Evolutionary conservation across 64 coral and sea anemone species (phyloP).

Genomic region (Exaiptasia diaphana): DNA sequence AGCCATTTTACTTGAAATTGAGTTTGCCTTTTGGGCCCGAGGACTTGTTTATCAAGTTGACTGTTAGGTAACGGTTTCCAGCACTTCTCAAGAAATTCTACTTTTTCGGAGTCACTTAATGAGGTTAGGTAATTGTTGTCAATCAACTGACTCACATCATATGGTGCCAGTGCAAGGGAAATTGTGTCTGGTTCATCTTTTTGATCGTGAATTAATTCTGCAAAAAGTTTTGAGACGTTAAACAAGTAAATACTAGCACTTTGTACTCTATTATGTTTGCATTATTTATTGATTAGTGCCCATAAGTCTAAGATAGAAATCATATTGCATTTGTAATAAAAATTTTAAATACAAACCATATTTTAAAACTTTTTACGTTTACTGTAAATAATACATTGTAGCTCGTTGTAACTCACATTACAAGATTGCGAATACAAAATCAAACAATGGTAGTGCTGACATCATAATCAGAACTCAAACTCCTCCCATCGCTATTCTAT

Average conservation of each 20-base stretch:
- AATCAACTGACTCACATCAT: slow-evolving; percentile 23
- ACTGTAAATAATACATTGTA: too few relatives aligned
- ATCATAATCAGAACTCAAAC: not conserved
- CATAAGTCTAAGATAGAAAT: not conserved
- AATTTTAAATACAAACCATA: not conserved
- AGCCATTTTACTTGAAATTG: slow-evolving; percentile 24
- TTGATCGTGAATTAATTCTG: not conserved
- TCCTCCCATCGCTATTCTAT: not conserved
- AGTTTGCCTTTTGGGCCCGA: not conserved
- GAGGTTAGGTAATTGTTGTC: slow-evolving; percentile 3
- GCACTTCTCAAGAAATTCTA: slow-evolving; percentile 24
- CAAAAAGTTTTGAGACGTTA: not conserved
- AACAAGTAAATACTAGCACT: not conserved
- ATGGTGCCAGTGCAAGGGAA: slow-evolving; percentile 12
- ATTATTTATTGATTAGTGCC: not conserved
- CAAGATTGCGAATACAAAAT: not conserved
- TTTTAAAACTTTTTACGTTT: not conserved
- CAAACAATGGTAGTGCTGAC: not conserved
- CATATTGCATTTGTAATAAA: not conserved
- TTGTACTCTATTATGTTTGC: not conserved
- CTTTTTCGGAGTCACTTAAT: slow-evolving; percentile 37
- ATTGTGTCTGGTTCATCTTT: not conserved
- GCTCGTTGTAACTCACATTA: not conserved
- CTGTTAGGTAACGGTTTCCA: not conserved
- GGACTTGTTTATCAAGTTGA: not conserved